Evolutionary conservation across 2,797 vertebrate species (phyloP), one percentile per base, ranked within the genome.

Genomic region (Helarctos malayanus): DNA sequence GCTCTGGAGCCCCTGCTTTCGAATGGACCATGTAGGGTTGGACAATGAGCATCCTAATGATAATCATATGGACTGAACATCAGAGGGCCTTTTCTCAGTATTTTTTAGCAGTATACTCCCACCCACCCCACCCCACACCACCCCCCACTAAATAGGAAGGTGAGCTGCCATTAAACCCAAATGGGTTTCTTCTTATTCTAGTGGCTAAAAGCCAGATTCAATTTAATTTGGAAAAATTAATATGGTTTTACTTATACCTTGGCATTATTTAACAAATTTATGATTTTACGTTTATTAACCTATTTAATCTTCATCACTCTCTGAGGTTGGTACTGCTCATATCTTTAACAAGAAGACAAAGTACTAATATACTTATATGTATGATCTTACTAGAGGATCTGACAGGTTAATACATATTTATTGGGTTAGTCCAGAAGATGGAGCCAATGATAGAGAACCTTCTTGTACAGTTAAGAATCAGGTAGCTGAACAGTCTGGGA

Each of bases 221-320:
- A 89, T 52, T 94, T 75, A 47, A 87, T 73, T 84, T 73, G 25
- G 6, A 91, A 96, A 87, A 91, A 47, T 83, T 75, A 54, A 68
- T 73, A 47, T 80, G 41, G 16, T 79, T 82, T 94, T 76, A 54
- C 47, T 93, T 13, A 16, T 65, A 45, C 38, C 19, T 56, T 13
- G 9, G 19, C 54, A 18, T 15, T 78, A 3, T 32, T 38, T n/a
- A 91, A 52, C 13, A 73, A 93, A 84, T 71, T 81, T 65, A 57
- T 91, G 65, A 52, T 63, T 95, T 71, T 86, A 86, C 29, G 52
- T 54, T 92, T 86, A 83, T 65, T 82, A 94, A 78, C 16, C 54
- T 12, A 81, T 52, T 91, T 85, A 88, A 76, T 91, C 45, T 52
- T 84, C 5, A 38, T 41, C 49, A 56, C 35, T 68, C 29, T 89